These are phyloP conservation scores for Epizoanthus rinbou DNA, from an alignment of 92 coral and sea anemone species.

Conservation along the genomic window DNA sequence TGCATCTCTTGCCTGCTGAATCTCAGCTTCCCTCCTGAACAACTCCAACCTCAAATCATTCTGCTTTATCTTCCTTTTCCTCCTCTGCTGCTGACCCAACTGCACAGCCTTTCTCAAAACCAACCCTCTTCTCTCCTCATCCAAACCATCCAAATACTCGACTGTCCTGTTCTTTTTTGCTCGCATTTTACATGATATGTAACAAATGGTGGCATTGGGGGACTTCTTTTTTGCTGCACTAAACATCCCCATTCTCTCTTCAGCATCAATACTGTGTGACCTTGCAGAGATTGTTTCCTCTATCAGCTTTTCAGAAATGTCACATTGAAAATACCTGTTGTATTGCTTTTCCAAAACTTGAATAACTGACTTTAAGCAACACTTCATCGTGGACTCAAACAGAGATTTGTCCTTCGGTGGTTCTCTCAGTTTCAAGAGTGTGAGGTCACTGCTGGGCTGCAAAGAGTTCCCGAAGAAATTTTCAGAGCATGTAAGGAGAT, in stretches of 20 bases:
- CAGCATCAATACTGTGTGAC: conserved; percentile 29
- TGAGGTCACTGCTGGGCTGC: neutral
- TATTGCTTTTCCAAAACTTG: conserved; percentile 1
- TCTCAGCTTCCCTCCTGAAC: neutral
- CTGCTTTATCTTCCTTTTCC: neutral
- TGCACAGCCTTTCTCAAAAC: neutral
- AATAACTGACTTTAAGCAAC: neutral
- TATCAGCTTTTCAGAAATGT: too few species aligned
- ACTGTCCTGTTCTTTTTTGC: conserved; percentile 6
- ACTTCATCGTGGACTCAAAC: neutral
- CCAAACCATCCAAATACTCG: conserved; percentile 7
- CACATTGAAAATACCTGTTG: neutral
- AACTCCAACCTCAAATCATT: neutral
- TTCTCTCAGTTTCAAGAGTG: neutral
- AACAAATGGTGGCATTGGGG: conserved; percentile 24
- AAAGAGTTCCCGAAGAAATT: neutral
- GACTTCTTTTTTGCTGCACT: neutral
- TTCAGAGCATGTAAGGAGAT: neutral
- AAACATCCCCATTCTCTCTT: conserved; percentile 17
- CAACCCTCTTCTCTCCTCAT: neutral
- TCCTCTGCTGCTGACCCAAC: neutral
- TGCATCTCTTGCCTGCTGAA: neutral
- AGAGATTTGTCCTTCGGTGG: neutral
- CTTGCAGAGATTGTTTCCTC: conserved; percentile 8
- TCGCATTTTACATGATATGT: neutral